Evolutionary conservation across 2,797 vertebrate genomes (phyloP).

Genomic region (Tinamus major): DNA sequence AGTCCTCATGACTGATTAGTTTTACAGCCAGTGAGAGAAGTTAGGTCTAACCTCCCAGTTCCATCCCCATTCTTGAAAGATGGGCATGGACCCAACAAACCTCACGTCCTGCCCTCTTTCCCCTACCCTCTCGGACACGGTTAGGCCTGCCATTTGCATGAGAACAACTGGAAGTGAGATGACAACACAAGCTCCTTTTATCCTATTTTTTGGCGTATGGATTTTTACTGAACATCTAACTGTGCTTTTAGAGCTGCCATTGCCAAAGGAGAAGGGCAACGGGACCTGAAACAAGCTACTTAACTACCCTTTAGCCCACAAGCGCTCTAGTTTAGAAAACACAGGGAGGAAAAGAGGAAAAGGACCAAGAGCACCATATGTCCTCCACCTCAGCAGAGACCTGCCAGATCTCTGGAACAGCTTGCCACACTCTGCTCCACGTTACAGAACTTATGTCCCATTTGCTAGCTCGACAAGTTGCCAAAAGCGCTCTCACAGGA

Average conservation of each 20-base stretch:
- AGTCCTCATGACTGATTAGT: neutral
- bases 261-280: neutral
- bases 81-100: rapidly evolving
- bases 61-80: neutral
- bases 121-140: neutral
- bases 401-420: rapidly evolving
- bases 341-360: neutral
- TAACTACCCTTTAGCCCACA: neutral
- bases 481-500: neutral
- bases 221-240: neutral
- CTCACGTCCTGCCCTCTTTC: neutral
- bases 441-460: too few relatives aligned
- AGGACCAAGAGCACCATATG: neutral
- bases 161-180: rapidly evolving
- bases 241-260: neutral
- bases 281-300: neutral
- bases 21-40: neutral
- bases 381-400: neutral
- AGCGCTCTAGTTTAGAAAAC: neutral
- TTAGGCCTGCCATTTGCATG: neutral
- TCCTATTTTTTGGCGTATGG: neutral
- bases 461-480: neutral
- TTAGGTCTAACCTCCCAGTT: neutral
- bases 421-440: neutral
- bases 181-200: neutral